Conservation (phyloP, 2,888 invertebrate species). For the Lissocephala sabroskyi region DNA sequence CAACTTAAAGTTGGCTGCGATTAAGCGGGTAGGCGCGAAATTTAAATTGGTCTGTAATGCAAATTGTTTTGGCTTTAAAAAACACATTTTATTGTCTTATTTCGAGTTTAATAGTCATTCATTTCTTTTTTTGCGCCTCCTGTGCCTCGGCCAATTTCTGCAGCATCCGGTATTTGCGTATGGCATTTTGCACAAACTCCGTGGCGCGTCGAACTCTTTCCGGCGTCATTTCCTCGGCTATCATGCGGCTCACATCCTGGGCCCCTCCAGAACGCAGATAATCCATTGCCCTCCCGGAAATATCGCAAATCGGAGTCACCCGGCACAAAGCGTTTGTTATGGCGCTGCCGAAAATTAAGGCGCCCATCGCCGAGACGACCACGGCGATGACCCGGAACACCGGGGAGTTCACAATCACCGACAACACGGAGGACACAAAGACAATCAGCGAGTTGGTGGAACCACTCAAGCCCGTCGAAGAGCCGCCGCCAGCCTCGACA, state of each 20-base stretch:
- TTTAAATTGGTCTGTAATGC: no score
- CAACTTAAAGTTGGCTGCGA: no score
- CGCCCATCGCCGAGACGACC: slow-evolving; percentile 70
- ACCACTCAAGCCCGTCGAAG: slow-evolving; percentile 19
- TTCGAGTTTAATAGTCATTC: no score
- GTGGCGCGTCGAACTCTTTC: slow-evolving; percentile 75
- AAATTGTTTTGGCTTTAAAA: no score
- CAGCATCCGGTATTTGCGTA: slow-evolving; percentile 74
- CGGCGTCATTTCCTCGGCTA: slow-evolving; percentile 73
- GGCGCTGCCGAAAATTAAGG: slow-evolving; percentile 74
- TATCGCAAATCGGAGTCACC: slow-evolving; percentile 75
- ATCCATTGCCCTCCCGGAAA: slow-evolving; percentile 69
- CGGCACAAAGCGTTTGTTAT: slow-evolving; percentile 75
- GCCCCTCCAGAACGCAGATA: slow-evolving; percentile 58
- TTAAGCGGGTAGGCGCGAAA: no score
- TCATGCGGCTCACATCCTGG: slow-evolving; percentile 64
- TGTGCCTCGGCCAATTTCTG: no score
- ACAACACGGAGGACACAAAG: slow-evolving; percentile 51
- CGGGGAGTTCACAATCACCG: slow-evolving; percentile 62
- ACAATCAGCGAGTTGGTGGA: slow-evolving; percentile 32
- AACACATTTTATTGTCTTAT: no score
- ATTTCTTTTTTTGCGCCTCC: no score
- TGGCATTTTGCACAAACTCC: slow-evolving; percentile 74
- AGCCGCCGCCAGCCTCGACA: slow-evolving; percentile 8
- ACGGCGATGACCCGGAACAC: slow-evolving; percentile 73